Base-by-base conservation (phyloP, 2,113 vertebrate species). In the Callionymus lyra region DNA sequence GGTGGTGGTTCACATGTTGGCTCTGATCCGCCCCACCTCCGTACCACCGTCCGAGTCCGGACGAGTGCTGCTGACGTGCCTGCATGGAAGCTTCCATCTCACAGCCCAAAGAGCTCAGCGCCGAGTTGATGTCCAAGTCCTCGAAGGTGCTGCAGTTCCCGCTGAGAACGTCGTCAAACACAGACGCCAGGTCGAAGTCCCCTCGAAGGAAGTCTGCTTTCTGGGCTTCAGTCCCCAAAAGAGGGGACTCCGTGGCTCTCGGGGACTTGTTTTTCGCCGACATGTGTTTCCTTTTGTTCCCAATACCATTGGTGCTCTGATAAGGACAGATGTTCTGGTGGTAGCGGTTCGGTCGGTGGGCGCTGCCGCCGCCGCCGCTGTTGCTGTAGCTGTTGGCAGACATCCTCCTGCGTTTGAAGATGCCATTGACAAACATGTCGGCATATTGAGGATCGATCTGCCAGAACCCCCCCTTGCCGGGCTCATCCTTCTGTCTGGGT, bases 381-480 rank as follows among this genome's bases (percentile, higher is more conserved):
- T 3, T 44, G 34, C 39, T 77, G 57, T 82, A 86, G 56, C 83
- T 83, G 44, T 74, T 81, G 1, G 84, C 67, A 1, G 84, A 86
- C 80, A 87, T 85, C 44, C 87, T 76, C 41, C 85, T 78, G 40
- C 88, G 80, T 47, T 86, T 87, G 53, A 89, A 86, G 47, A 88
- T 85, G 27, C 88, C 87, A 2, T 89, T 82, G 41, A 86, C 86
- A 11, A 90, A 88, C 86, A 86, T 86, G 60, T 88, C 83, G 1
- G 85, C 83, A 1, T 89, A 89, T 53, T 87, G 88, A 4, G 89
- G 88, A 56, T 90, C 83, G 15, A 90, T 87, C 69, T 88, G 87
- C 89, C 89, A 91, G 65, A 91, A 88, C 65, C 91, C 89, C 39
- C 91, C 92, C 73, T 93, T 94, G 36, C 92, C 92, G 0, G 92